phyloP scores from a whole-genome alignment of 1,140 invertebrate genomes.

The Pentalonia nigronervosa region DNA sequence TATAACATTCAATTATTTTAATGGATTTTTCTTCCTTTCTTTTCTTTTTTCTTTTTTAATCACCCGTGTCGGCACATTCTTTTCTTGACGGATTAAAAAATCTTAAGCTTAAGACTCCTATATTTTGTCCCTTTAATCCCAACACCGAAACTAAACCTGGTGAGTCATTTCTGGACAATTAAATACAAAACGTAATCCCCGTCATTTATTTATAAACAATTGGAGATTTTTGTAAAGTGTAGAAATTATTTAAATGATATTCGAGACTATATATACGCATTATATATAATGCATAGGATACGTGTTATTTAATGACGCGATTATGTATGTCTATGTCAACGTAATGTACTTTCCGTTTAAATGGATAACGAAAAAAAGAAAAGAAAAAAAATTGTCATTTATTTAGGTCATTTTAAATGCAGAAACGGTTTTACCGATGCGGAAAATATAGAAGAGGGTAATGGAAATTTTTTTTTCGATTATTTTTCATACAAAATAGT shows the following conservation, averaged over 20 bases:
- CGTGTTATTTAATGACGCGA: background rate
- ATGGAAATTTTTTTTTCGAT: constrained; percentile 2
- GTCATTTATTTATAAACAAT: background rate
- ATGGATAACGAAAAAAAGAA: background rate
- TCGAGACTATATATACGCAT: background rate
- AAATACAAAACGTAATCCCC: background rate
- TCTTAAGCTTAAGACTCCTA: background rate
- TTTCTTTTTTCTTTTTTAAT: background rate
- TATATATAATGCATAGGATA: background rate
- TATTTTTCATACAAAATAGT: background rate
- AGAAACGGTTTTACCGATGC: background rate
- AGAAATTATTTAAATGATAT: background rate
- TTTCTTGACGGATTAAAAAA: background rate
- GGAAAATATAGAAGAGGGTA: background rate
- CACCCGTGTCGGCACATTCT: background rate
- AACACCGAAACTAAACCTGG: background rate
- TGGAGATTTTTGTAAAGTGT: constrained; percentile 7
- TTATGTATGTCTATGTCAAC: background rate
- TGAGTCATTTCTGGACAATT: constrained; percentile 1
- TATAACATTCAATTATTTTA: background rate
- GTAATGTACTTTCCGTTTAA: background rate
- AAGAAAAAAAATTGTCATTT: background rate
- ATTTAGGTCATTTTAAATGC: background rate
- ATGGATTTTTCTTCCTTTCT: background rate
- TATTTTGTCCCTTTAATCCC: background rate